phyloP scores from a whole-genome alignment of 1,140 invertebrate species.

The Diabrotica undecimpunctata region DNA sequence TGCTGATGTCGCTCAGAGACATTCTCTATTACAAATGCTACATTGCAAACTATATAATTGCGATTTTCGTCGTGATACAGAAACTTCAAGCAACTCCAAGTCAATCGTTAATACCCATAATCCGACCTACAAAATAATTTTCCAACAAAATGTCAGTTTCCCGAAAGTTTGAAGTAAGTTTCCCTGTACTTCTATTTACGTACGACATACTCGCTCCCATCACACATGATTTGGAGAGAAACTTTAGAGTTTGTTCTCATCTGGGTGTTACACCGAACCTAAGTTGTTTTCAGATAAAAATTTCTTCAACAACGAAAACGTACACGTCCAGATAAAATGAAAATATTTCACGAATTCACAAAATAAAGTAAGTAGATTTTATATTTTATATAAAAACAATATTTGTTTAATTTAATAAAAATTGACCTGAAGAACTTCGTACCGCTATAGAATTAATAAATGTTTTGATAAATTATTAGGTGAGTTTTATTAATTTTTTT shows the following conservation, averaged over 20 bases:
- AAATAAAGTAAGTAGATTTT: no score
- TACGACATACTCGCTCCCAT: neutral
- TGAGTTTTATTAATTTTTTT: no score
- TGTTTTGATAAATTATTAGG: no score
- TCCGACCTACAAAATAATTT: slow-evolving; percentile 8
- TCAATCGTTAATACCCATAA: slow-evolving; percentile 2
- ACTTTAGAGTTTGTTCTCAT: slow-evolving; percentile 2
- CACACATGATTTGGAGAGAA: slow-evolving; percentile 2
- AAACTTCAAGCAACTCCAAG: neutral
- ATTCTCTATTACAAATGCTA: slow-evolving; percentile 2
- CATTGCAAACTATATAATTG: slow-evolving; percentile 1
- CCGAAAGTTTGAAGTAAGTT: neutral
- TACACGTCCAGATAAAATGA: neutral
- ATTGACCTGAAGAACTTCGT: no score
- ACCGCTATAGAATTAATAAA: no score
- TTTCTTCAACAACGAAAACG: neutral
- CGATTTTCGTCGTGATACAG: neutral
- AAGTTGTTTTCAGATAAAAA: neutral
- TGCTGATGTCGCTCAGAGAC: neutral
- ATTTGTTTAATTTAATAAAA: no score
- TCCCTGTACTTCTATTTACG: slow-evolving; percentile 9
- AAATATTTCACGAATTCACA: no score
- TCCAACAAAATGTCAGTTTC: slow-evolving; percentile 10
- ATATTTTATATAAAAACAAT: no score
- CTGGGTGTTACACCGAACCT: neutral